Evolutionary conservation across 1,140 invertebrate species (phyloP), one percentile per base, ranked within the genome.

Genomic region (Drosophila kohkoa): DNA sequence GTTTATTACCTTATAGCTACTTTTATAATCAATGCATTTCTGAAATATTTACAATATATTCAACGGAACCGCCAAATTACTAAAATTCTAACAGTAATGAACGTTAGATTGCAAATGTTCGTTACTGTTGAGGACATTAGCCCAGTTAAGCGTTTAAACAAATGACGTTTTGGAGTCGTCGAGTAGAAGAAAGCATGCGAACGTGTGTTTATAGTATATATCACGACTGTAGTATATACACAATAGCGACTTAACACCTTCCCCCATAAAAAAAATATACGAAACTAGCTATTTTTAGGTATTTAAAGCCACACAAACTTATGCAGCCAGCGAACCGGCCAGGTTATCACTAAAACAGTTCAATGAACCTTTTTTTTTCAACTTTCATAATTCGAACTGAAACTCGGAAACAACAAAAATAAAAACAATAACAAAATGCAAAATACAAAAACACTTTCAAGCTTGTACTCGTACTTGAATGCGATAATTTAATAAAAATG

Each of bases 211-310:
- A 54, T 32, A 55, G 32, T 52, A 52, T 52, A 30, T 25, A n/a
- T 52, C 49, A 52, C 52, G 57, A 30, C 30, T 15, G 57, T 28
- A 25, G 20, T 25, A 25, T 25, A 25, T 25, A 28, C 13, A 59
- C 38, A 59, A 46, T 35, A 46, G 20, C 41, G 30, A 46, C 3
- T 59, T 59, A 59, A 59, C 57, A 59, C 20, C 57, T 45, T 46
- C 55, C 15, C 35, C 32, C 55, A 58, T 58, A 58, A 41, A 38
- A 16, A 15, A 43, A 58, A 58, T 28, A 15, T 43, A 58, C 16
- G 38, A 30, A 58, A 64, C n/a, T 54, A 15, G 38, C 49, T 65
- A 65, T 65, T 65, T 65, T 65, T 65, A 65, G 62, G 38, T 54
- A 55, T 65, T 65, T 54, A 65, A 11, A 55, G 62, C 25, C 51